phyloP scores from a whole-genome alignment of 1,140 invertebrate species.

The Camponotus floridanus region DNA sequence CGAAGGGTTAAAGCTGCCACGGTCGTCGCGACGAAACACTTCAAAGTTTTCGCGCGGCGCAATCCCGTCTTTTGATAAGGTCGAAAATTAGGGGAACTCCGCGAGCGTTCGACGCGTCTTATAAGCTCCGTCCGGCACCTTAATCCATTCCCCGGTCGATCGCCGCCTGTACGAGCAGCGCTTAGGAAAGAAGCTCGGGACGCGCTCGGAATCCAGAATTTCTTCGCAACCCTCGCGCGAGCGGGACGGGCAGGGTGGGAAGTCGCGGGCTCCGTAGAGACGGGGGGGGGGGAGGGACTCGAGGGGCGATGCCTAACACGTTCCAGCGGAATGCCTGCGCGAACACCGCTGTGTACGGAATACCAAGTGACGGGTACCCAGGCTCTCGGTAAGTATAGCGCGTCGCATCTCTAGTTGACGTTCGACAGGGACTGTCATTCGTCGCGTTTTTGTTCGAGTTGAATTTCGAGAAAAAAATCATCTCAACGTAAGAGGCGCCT shows the following conservation, averaged over 20 bases:
- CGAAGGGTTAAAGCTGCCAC: conserved; percentile 25
- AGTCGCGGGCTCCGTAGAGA: not conserved
- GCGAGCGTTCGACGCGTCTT: conserved; percentile 33
- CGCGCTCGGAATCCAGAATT: conserved; percentile 74
- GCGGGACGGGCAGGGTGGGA: not conserved
- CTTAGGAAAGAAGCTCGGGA: conserved; percentile 40
- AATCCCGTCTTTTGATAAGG: conserved; percentile 9
- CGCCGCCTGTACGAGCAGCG: not conserved
- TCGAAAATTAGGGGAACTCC: conserved; percentile 21
- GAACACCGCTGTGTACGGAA: conserved; percentile 70
- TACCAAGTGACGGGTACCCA: conserved; percentile 64
- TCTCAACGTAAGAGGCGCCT: no score
- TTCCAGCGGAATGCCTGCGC: conserved; percentile 75
- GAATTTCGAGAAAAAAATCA: not conserved
- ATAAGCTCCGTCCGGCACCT: conserved; percentile 53
- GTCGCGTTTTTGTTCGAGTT: not conserved
- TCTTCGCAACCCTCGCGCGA: conserved; percentile 61
- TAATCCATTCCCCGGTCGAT: conserved; percentile 36
- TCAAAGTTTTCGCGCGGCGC: conserved; percentile 11
- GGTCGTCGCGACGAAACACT: not conserved
- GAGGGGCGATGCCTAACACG: conserved; percentile 67
- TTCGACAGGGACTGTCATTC: not conserved
- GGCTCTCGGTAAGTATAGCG: conserved; percentile 36
- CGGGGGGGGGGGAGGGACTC: not conserved
- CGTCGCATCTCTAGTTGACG: conserved; percentile 26